A percentile compares a stretch with the other conserved stretches of the same genome.
phyloP scores from a whole-genome alignment of 2,797 vertebrate genomes.

The Eurystomus glaucurus region DNA sequence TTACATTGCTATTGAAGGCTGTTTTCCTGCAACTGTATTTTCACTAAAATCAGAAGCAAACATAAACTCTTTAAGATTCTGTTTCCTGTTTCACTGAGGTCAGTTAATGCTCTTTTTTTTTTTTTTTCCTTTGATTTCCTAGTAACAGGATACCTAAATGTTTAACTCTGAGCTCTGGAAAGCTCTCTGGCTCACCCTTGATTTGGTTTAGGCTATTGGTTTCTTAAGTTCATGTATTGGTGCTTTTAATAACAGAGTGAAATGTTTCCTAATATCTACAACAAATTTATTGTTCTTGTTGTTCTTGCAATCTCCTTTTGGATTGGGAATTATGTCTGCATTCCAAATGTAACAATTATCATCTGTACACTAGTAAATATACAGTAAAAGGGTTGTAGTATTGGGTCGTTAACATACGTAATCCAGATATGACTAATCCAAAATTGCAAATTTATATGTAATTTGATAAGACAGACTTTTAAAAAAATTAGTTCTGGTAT shows the following conservation, averaged over 20 bases:
- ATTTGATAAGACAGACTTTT: neutral
- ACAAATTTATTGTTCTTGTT: neutral
- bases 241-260: neutral
- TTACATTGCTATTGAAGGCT: neutral
- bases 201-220: neutral
- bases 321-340: neutral
- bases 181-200: neutral
- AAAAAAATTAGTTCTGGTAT: neutral
- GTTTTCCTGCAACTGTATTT: neutral
- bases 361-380: neutral
- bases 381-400: neutral
- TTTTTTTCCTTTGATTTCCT: neutral
- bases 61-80: neutral
- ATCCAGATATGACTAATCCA: neutral
- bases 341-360: neutral
- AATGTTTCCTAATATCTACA: neutral
- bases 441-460: neutral
- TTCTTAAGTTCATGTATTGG: neutral
- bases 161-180: neutral
- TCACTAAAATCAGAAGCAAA: slow-evolving; percentile 4
- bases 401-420: neutral
- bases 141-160: neutral
- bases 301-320: neutral
- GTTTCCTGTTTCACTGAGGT: slow-evolving; percentile 19
- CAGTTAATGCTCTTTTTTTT: neutral